Conservation (phyloP, 2,113 vertebrate genomes). For the Dermatemys mawii region DNA sequence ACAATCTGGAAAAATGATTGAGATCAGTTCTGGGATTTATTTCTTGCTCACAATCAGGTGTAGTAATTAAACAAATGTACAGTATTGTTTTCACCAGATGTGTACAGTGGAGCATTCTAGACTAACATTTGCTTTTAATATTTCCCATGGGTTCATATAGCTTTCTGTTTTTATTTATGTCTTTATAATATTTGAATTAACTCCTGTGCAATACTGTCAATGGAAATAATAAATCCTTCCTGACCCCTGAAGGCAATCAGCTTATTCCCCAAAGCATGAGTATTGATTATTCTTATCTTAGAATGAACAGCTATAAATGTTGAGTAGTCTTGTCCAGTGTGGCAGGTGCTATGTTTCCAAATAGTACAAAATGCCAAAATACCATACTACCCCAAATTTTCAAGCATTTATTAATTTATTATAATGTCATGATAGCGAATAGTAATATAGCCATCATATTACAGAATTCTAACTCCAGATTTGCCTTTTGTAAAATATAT, state of each 20-base stretch:
- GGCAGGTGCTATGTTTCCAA: background rate
- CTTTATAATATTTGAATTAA: slow-evolving; percentile 58
- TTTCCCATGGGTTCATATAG: slow-evolving; percentile 41
- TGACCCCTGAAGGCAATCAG: background rate
- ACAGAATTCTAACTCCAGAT: slow-evolving; percentile 26
- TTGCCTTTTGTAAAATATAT: slow-evolving; percentile 16
- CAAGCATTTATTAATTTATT: background rate
- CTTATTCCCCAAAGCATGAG: background rate
- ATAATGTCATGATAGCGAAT: background rate
- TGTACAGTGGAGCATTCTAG: slow-evolving; percentile 54
- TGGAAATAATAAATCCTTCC: background rate
- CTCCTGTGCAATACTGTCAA: background rate
- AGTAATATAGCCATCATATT: background rate
- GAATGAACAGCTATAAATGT: background rate
- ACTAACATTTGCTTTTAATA: slow-evolving; percentile 61
- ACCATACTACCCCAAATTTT: background rate
- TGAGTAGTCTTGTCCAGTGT: background rate
- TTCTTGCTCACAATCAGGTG: slow-evolving; percentile 56
- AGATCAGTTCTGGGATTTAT: slow-evolving; percentile 44
- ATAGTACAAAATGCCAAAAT: background rate
- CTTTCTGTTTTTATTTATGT: slow-evolving; percentile 55
- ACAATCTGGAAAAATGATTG: background rate
- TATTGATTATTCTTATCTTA: background rate
- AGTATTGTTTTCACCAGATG: slow-evolving; percentile 65
- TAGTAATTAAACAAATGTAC: slow-evolving; percentile 69